These are phyloP conservation scores for Aphidius ervi DNA, from an alignment of 1,140 invertebrate species.

Conservation along the genomic window DNA sequence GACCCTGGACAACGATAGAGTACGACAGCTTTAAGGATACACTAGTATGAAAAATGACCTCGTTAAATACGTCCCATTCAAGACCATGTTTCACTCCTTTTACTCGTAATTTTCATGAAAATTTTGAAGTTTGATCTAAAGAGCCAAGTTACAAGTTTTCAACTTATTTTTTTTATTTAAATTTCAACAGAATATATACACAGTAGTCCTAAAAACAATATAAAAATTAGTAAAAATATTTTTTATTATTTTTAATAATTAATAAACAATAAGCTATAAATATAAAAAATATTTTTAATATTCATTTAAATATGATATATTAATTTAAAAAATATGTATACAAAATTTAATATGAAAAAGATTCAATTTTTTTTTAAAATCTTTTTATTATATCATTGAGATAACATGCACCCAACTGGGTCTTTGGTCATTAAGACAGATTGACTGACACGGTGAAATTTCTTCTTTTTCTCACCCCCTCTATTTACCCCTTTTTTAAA, in stretches of 20 bases:
- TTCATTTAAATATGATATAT: no score
- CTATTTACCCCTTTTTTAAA: conserved; percentile 19
- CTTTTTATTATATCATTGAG: neutral
- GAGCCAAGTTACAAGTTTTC: neutral
- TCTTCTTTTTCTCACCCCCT: no score
- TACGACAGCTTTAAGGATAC: conserved; percentile 14
- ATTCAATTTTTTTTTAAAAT: neutral
- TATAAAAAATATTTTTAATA: no score
- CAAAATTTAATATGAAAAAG: no score
- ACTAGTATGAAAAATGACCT: conserved; percentile 16
- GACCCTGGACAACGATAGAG: conserved; percentile 8
- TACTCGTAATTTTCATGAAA: conserved; percentile 15
- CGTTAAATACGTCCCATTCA: neutral
- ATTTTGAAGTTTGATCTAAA: conserved; percentile 14
- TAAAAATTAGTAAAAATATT: neutral
- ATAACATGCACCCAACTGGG: neutral
- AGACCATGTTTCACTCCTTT: conserved; percentile 17
- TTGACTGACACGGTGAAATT: no score
- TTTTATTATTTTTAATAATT: no score
- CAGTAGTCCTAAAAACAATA: no score
- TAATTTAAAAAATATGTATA: no score
- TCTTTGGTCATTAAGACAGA: no score
- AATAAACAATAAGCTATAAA: no score
- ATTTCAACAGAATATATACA: no score
- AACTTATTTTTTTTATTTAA: no score